Conservation (phyloP, 64 coral and sea anemone genomes). For the Pocillopora damicornis region DNA sequence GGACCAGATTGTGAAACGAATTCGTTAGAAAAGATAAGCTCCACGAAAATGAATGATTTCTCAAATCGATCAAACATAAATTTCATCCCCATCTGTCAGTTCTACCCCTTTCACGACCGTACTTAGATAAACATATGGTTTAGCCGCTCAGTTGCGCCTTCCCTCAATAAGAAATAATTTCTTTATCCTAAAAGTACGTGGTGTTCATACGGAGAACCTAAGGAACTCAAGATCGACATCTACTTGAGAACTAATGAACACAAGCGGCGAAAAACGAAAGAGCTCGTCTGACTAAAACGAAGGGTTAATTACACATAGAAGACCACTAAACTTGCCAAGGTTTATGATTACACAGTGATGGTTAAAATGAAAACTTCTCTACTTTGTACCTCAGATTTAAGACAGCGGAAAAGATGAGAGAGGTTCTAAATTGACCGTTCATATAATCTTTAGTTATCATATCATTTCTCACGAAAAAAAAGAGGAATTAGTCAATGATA, state of each 20-base stretch:
- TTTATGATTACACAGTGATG: not conserved
- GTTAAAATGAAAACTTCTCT: not conserved
- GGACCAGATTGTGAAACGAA: not conserved
- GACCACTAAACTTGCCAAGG: not conserved
- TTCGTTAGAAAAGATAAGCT: not conserved
- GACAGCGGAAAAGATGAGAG: not conserved
- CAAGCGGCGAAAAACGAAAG: not conserved
- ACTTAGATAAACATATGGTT: too few relatives aligned
- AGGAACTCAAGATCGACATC: not conserved
- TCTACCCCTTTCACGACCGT: too few relatives aligned
- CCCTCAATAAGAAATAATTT: too few relatives aligned
- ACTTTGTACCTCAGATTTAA: not conserved
- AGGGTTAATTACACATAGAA: constrained; percentile 4
- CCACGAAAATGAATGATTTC: not conserved
- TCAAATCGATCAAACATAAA: not conserved
- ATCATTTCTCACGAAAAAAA: constrained; percentile 3
- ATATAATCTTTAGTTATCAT: not conserved
- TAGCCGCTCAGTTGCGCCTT: too few relatives aligned
- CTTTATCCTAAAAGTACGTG: too few relatives aligned
- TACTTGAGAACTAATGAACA: not conserved
- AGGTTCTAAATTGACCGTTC: not conserved
- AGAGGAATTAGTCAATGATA: not conserved
- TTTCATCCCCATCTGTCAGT: too few relatives aligned
- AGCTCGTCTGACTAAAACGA: not conserved
- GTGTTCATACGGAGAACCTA: not conserved